These are phyloP conservation scores for Epinephelus cyanopodus DNA, from an alignment of 2,113 vertebrate genomes.

Conservation along the genomic window DNA sequence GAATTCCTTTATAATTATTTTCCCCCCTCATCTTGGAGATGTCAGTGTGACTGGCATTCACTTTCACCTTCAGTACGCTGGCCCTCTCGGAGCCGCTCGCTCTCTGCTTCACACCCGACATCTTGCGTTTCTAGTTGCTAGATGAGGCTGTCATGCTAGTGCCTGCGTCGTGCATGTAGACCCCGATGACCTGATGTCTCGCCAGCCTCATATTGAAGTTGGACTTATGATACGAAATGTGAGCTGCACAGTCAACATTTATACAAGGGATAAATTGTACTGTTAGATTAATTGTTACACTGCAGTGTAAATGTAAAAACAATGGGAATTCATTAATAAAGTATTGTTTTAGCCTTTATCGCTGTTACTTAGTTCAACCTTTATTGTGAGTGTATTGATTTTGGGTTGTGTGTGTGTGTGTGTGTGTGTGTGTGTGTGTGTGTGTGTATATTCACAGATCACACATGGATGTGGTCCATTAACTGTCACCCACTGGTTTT, in stretches of 20 bases:
- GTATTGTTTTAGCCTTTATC: conserved; percentile 68
- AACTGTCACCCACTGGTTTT: no score
- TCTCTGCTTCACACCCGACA: conserved; percentile 22
- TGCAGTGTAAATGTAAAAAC: conserved; percentile 67
- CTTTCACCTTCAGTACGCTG: conserved; percentile 18
- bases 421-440: not conserved
- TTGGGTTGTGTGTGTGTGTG: not conserved
- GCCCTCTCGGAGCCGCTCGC: conserved; percentile 9
- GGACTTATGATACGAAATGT: conserved; percentile 56
- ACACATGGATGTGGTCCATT: not conserved
- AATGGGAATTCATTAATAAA: conserved; percentile 73
- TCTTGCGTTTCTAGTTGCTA: conserved; percentile 50
- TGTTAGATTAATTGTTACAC: conserved; percentile 49
- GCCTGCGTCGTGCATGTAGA: conserved; percentile 70
- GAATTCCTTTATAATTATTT: not conserved
- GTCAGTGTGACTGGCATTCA: conserved; percentile 8
- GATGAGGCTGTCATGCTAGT: conserved; percentile 61
- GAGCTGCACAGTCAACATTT: conserved; percentile 46
- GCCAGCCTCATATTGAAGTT: conserved; percentile 85
- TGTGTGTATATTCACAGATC: not conserved
- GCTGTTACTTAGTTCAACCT: not conserved
- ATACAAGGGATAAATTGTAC: conserved; percentile 59
- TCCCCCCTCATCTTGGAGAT: not conserved
- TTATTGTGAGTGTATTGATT: not conserved
- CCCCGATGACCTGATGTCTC: conserved; percentile 55